Percentiles rank a stretch among this genome's conserved stretches.
Evolutionary conservation across 2,888 invertebrate genomes (phyloP).

Genomic region (Habroteleia sp.): DNA sequence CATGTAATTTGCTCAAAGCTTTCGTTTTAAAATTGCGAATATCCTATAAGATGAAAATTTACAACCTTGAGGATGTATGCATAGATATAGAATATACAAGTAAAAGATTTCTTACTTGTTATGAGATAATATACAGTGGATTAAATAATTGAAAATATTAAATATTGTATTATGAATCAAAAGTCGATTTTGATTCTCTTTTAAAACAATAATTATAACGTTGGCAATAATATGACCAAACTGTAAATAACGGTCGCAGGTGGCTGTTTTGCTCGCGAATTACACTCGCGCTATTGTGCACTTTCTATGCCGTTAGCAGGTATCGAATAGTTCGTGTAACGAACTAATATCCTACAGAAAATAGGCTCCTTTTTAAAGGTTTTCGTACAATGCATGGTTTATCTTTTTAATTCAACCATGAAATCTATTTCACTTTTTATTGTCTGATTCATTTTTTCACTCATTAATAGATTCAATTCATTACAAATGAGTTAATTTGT

Average conservation of each 20-base stretch:
- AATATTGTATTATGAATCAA: no score
- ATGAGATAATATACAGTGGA: no score
- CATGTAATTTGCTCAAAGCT: no score
- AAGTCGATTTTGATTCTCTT: slow-evolving; percentile 34
- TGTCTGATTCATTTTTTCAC: no score
- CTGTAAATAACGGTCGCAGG: slow-evolving; percentile 62
- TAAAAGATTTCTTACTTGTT: no score
- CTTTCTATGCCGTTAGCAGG: slow-evolving; percentile 21
- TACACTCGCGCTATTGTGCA: slow-evolving; percentile 48
- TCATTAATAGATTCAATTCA: no score
- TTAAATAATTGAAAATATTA: no score
- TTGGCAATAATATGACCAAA: slow-evolving; percentile 22
- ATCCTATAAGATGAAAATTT: no score
- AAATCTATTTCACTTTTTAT: slow-evolving; percentile 14
- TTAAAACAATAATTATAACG: slow-evolving; percentile 35
- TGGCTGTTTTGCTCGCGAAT: slow-evolving; percentile 47
- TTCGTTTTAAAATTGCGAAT: no score
- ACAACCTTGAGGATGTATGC: no score
- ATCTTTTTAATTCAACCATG: slow-evolving; percentile 39
- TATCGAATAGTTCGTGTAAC: slow-evolving; percentile 35
- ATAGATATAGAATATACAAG: no score
- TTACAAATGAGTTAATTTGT: no score
- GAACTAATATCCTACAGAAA: slow-evolving; percentile 31
- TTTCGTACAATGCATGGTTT: slow-evolving; percentile 27
- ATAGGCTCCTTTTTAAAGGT: slow-evolving; percentile 20